Evolutionary conservation across 2,797 vertebrate species (phyloP).

Genomic region (Xyrichtys novacula): DNA sequence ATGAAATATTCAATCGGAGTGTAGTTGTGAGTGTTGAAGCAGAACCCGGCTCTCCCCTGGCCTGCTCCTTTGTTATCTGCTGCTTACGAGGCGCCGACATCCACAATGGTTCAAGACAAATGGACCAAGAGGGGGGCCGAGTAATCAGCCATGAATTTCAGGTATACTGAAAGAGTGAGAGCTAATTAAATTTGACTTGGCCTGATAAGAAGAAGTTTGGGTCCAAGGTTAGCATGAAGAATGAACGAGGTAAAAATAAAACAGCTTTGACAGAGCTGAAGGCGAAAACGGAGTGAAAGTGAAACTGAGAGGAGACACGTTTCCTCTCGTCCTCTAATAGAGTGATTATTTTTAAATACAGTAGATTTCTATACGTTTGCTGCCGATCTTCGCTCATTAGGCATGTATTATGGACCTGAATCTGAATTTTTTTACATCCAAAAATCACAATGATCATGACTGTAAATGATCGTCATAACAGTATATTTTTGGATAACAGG

Average conservation of each 20-base stretch:
- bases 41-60: slow-evolving; percentile 47
- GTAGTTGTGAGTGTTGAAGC: slow-evolving; percentile 53
- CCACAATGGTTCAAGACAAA: slow-evolving; percentile 73
- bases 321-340: neutral
- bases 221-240: slow-evolving; percentile 65
- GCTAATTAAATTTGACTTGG: slow-evolving; percentile 78
- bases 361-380: too few species aligned
- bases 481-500: too few species aligned
- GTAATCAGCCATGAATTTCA: slow-evolving; percentile 75
- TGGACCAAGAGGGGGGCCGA: slow-evolving; percentile 71
- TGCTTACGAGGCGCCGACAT: slow-evolving; percentile 62
- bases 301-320: neutral
- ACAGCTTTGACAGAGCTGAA: slow-evolving; percentile 19
- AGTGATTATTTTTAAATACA: too few species aligned
- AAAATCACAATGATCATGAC: too few species aligned
- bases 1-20: slow-evolving; percentile 75
- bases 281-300: neutral
- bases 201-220: slow-evolving; percentile 70
- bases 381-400: too few species aligned
- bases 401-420: too few species aligned
- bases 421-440: too few species aligned
- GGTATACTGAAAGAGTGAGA: slow-evolving; percentile 71
- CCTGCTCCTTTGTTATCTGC: slow-evolving; percentile 62
- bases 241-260: slow-evolving; percentile 54
- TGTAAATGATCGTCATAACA: too few species aligned